Conservation (phyloP, 2,797 vertebrate species). For the Poecilia velifera region DNA sequence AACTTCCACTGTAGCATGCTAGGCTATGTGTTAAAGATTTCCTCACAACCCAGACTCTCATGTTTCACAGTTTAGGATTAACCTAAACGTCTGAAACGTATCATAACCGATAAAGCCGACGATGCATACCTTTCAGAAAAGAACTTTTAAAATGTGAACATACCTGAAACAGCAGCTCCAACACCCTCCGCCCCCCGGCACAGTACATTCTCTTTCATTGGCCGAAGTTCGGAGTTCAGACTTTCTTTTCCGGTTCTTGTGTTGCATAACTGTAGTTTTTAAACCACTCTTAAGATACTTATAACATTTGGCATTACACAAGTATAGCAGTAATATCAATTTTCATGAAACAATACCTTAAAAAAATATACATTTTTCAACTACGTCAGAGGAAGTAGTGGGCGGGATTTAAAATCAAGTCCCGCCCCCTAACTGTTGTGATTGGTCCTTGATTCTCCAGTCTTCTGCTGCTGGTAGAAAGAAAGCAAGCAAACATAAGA, state of each 20-base stretch:
- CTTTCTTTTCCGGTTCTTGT: constrained; percentile 2
- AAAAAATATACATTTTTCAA: background rate
- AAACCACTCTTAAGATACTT: background rate
- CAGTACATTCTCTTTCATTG: constrained; percentile 50
- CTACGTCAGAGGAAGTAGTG: too few relatives aligned
- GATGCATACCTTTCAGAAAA: background rate
- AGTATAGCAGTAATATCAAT: background rate
- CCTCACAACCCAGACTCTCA: background rate
- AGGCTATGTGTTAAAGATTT: constrained; percentile 5
- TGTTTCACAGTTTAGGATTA: background rate
- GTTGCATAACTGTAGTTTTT: background rate
- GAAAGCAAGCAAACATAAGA: background rate
- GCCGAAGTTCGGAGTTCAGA: constrained; percentile 56
- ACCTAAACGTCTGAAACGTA: accelerated
- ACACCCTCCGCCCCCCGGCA: constrained; percentile 34
- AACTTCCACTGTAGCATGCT: constrained; percentile 11
- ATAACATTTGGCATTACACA: background rate
- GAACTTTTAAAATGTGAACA: constrained; percentile 42
- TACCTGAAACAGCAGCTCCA: constrained; percentile 42
- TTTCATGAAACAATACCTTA: background rate
- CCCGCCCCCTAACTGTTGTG: background rate
- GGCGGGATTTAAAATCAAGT: background rate
- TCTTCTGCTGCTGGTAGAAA: background rate
- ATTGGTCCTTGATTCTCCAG: background rate
- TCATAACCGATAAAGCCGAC: background rate